These are phyloP conservation scores for Acrobasis suavella DNA, from an alignment of 2,888 invertebrate species.

Conservation along the genomic window DNA sequence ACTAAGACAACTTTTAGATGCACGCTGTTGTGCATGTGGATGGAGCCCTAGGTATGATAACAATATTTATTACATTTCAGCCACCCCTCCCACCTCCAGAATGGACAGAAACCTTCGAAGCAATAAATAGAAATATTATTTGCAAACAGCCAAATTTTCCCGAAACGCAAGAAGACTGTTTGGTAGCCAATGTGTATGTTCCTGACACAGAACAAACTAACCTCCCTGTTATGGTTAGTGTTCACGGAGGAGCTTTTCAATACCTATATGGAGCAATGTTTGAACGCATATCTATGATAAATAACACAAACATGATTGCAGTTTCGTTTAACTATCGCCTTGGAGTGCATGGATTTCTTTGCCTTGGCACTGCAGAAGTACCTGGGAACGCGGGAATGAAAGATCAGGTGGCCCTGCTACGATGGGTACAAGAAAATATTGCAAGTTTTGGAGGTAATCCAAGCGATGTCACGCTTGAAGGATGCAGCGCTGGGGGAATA, in stretches of 20 bases:
- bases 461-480: conserved; percentile 41
- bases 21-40: no score
- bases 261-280: conserved; percentile 37
- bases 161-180: conserved; percentile 36
- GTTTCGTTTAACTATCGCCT: conserved; percentile 45
- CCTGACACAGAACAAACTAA: conserved; percentile 34
- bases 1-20: no score
- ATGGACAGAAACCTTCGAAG: conserved; percentile 41
- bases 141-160: conserved; percentile 40
- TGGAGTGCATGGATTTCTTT: conserved; percentile 42
- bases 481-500: conserved; percentile 41
- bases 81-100: conserved; percentile 45
- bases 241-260: conserved; percentile 58
- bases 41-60: neutral
- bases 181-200: conserved; percentile 38
- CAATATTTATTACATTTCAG: conserved; percentile 36
- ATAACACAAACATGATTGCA: conserved; percentile 38
- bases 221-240: conserved; percentile 51
- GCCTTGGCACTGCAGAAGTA: conserved; percentile 42
- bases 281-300: conserved; percentile 37
- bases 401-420: conserved; percentile 45
- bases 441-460: conserved; percentile 45
- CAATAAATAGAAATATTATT: conserved; percentile 37
- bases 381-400: conserved; percentile 52
- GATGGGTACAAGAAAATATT: conserved; percentile 47